Base-by-base conservation (phyloP, 1,140 invertebrate species). In the Microplitis demolitor region DNA sequence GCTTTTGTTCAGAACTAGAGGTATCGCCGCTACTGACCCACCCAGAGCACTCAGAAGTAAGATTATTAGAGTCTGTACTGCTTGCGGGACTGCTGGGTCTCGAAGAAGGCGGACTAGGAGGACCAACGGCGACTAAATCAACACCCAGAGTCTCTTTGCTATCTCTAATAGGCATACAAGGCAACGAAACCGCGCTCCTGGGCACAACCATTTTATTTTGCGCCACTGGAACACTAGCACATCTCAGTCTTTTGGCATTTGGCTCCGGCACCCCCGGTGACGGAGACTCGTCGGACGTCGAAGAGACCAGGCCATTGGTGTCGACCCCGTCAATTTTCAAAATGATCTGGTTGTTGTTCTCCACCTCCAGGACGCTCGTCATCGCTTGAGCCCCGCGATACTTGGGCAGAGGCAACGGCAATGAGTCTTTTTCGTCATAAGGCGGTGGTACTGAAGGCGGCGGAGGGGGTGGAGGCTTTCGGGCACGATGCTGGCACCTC, bases 11-110 rank as follows among this genome's bases (percentile, higher is more conserved):
- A 84, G 90, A 84, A 69, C 86, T 87, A 0, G 86, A 87, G 1
- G 85, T 87, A 50, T 87, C 86, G 0, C 86, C 86, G 69, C 92
- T 93, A 61, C 92, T 93, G 2, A 93, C 92, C 92, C 92, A 93
- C 0, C 92, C 92, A 75, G 92, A 93, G 83, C 92, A 92, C 83
- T 93, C 92, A 76, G 92, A 93, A 0, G 87, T 88, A 33, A 93
- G 85, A 68, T 92, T 93, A 3, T 91, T 92, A 0, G 92, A 92
- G 14, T 91, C 91, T 74, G 89, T 90, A 71, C 84, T 85, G 4
- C 80, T 86, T 11, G 84, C 82, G 0, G 84, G 85, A 64, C 85
- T 87, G 66, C 84, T 85, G 4, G 85, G 82, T 11, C 83, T 79
- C 8, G 83, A 82, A 8, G 84, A 83, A n/a, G 82, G 78, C n/a